Base-by-base conservation (phyloP, 1,140 invertebrate genomes). In the Mya arenaria region DNA sequence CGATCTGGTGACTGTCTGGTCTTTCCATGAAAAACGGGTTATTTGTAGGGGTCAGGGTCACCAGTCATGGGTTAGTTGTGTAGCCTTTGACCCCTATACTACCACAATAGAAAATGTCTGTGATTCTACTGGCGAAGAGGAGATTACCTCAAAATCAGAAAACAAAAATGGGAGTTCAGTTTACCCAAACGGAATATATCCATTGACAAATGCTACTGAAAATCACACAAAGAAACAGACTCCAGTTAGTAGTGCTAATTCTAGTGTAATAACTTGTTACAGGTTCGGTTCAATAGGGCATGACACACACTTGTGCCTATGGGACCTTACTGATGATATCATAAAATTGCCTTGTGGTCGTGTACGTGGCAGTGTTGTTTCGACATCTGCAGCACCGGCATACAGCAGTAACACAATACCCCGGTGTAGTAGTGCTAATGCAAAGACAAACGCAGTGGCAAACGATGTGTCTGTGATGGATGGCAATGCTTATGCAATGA, bases 1-100 rank as follows among this genome's bases (percentile, higher is more conserved):
- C 94, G 99, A 99, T 93, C 94, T 99, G 48, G 96, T 99, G 6
- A 99, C 98, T 10, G 96, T 99, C n/a, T 99, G 97, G 96, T 98
- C 97, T 63, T 96, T 98, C 90, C 94, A 95, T 86, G 98, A 99
- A 89, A 95, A 97, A 86, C 94, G 98, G 66, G 98, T 99, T 13
- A 96, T 99, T 6, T 99, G 98, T 37, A 93, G 99, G 39, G 98
- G 98, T 4, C 97, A 99, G 91, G 99, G 95, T 37, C 95, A 96
- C 89, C 95, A 97, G 84, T 99, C 98, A 73, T 99, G 99, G 99
- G 97, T 99, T 8, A 92, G 90, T 81, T 97, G 98, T 19, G 98
- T 99, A 4, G 97, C 98, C 4, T 99, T 99, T 93, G 99, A 99
- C 94, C 96, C 97, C 0, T 98, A 96, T 90, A 97, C 96, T 3